Evolutionary conservation across 2,888 invertebrate genomes (phyloP).

Genomic region (Gari tellinella): DNA sequence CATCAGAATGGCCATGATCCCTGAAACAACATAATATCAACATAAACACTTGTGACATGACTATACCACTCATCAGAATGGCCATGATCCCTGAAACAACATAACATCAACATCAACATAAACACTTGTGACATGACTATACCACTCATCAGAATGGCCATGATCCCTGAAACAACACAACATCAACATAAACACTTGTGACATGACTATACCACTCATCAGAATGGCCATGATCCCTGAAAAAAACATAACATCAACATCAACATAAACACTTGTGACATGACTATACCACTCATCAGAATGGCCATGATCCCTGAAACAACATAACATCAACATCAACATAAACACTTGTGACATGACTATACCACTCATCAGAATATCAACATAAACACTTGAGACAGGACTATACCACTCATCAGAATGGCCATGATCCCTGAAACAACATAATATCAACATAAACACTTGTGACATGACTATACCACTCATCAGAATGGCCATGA

Average conservation of each 20-base stretch:
- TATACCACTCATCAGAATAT: too few relatives aligned
- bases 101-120: too few relatives aligned
- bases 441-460: too few relatives aligned
- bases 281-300: conserved; percentile 98
- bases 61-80: conserved; percentile 98
- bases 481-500: conserved; percentile 99
- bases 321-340: too few relatives aligned
- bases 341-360: too few relatives aligned
- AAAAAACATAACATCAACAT: too few relatives aligned
- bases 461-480: conserved; percentile 99
- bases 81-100: conserved; percentile 95
- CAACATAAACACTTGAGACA: too few relatives aligned
- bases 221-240: conserved; percentile 99
- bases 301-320: conserved; percentile 98
- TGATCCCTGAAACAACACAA: conserved; percentile 90
- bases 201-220: conserved; percentile 99
- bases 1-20: conserved; percentile 99
- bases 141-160: conserved; percentile 99
- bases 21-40: conserved; percentile 84
- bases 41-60: conserved; percentile 99
- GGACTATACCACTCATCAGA: too few relatives aligned
- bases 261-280: too few relatives aligned
- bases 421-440: too few relatives aligned
- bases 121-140: conserved; percentile 99
- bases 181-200: too few relatives aligned